phyloP scores from a whole-genome alignment of 2,113 vertebrate genomes.

The Thalassarche chlororhynchos region DNA sequence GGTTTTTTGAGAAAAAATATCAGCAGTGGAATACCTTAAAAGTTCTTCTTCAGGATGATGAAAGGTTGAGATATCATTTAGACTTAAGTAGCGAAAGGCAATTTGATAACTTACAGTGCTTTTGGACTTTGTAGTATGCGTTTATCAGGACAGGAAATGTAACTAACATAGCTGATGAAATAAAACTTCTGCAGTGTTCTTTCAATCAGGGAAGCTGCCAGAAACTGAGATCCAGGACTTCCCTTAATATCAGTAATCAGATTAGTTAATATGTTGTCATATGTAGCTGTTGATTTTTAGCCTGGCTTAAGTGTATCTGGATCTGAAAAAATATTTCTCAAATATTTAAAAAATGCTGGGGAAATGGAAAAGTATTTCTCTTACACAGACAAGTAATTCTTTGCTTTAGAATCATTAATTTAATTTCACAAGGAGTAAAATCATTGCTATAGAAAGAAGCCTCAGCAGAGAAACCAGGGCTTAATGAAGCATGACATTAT shows the following conservation, averaged over 20 bases:
- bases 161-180: conserved; percentile 64
- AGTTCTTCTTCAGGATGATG: conserved; percentile 7
- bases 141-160: conserved; percentile 70
- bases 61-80: conserved; percentile 63
- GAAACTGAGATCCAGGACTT: not conserved
- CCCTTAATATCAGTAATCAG: not conserved
- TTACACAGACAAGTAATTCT: not conserved
- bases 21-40: conserved; percentile 32
- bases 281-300: not conserved
- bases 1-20: not conserved
- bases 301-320: not conserved
- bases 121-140: conserved; percentile 54
- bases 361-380: not conserved
- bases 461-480: not conserved
- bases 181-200: conserved; percentile 39
- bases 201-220: conserved; percentile 39
- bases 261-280: not conserved
- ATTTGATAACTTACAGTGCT: conserved; percentile 65
- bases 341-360: not conserved
- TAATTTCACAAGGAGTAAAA: not conserved
- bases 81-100: conserved; percentile 67
- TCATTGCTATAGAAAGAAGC: not conserved
- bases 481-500: not conserved
- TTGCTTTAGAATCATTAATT: not conserved
- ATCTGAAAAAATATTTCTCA: not conserved